These are phyloP conservation scores for Crematogaster levior DNA, from an alignment of 2,888 invertebrate genomes.

Conservation along the genomic window DNA sequence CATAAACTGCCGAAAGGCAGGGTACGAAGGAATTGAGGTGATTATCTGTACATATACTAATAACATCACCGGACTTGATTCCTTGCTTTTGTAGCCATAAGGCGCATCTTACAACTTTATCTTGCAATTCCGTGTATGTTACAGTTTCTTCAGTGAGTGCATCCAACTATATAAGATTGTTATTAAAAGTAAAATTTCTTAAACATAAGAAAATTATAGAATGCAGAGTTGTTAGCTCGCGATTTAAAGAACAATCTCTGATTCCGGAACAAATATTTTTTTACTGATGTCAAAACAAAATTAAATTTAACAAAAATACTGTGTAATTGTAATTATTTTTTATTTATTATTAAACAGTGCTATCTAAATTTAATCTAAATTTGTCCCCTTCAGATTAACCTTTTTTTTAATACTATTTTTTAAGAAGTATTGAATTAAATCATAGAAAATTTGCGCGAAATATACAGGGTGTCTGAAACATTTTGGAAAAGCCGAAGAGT, in stretches of 20 bases:
- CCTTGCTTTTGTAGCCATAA: slow-evolving; percentile 78
- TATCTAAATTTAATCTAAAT: too few species aligned
- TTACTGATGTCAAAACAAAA: too few species aligned
- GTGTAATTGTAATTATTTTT: too few species aligned
- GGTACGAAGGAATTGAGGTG: slow-evolving; percentile 76
- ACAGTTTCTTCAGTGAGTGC: slow-evolving; percentile 69
- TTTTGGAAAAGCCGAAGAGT: too few species aligned
- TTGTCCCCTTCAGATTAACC: too few species aligned
- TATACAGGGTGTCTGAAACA: too few species aligned
- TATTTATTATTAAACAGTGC: too few species aligned
- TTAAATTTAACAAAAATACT: too few species aligned
- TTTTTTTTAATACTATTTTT: too few species aligned
- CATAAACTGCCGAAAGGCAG: slow-evolving; percentile 71
- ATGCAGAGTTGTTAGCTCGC: neutral
- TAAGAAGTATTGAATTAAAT: too few species aligned
- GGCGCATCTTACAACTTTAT: slow-evolving; percentile 77
- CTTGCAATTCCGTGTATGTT: slow-evolving; percentile 72
- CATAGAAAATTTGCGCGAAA: too few species aligned
- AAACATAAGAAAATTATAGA: neutral
- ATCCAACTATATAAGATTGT: slow-evolving; percentile 70
- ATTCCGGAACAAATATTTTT: too few species aligned
- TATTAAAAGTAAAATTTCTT: neutral
- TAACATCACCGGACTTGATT: slow-evolving; percentile 71
- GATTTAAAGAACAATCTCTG: neutral
- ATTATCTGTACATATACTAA: slow-evolving; percentile 76